These are phyloP conservation scores for Hydrolagus affinis DNA, from an alignment of 2,113 vertebrate genomes.

Conservation along the genomic window DNA sequence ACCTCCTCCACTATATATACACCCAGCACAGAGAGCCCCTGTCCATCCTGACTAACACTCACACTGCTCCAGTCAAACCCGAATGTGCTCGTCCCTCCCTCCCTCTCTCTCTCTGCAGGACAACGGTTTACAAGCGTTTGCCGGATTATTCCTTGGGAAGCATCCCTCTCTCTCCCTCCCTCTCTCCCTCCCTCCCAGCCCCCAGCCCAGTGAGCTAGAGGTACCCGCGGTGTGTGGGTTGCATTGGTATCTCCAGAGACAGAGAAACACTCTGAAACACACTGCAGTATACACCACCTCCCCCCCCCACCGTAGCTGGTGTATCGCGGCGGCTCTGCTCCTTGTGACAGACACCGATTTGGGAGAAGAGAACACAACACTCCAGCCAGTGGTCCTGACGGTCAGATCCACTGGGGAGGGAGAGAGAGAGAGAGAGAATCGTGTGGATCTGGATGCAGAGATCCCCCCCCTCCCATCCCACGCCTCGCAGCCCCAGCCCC, in stretches of 20 bases:
- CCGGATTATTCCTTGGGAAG: background rate
- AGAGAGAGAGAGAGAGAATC: too few relatives aligned
- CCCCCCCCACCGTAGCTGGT: too few relatives aligned
- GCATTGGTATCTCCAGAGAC: background rate
- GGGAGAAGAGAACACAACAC: too few relatives aligned
- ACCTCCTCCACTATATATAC: slow-evolving; percentile 24
- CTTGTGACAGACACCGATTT: too few relatives aligned
- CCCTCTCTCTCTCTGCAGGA: background rate
- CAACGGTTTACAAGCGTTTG: background rate
- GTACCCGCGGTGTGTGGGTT: background rate
- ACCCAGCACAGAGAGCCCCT: background rate
- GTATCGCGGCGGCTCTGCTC: too few relatives aligned
- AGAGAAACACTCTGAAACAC: background rate
- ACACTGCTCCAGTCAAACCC: background rate
- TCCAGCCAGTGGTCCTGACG: too few relatives aligned
- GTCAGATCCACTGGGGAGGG: too few relatives aligned
- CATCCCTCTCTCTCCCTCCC: too few relatives aligned
- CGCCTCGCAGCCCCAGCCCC: too few relatives aligned
- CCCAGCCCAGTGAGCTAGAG: background rate
- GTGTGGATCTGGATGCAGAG: background rate
- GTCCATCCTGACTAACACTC: background rate
- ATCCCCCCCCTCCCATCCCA: too few relatives aligned
- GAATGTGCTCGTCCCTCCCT: background rate
- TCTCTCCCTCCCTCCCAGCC: too few relatives aligned
- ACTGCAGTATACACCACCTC: too few relatives aligned